A percentile compares a stretch with the other conserved stretches of the same genome.
phyloP scores from a whole-genome alignment of 2,113 vertebrate genomes.

The Narcine bancroftii region DNA sequence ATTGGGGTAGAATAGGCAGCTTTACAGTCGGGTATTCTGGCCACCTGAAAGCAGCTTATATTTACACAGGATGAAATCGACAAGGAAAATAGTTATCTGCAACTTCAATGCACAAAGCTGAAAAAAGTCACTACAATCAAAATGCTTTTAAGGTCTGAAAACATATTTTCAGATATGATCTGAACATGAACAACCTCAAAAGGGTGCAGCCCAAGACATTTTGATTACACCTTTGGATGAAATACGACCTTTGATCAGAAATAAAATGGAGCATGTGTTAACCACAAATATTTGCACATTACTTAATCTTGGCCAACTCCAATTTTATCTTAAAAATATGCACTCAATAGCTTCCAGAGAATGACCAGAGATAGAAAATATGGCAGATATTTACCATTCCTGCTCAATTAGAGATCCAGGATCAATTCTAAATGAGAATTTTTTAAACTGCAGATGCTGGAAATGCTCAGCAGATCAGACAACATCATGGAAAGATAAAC shows the following conservation, averaged over 20 bases:
- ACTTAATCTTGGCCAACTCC: neutral
- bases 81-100: neutral
- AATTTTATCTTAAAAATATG: neutral
- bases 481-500: too few species aligned
- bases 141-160: neutral
- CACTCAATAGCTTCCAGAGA: neutral
- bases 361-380: neutral
- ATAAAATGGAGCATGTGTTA: neutral
- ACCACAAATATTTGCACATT: neutral
- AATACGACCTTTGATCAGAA: neutral
- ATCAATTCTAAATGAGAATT: neutral
- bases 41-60: too few species aligned
- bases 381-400: neutral
- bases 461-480: too few species aligned
- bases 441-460: too few species aligned
- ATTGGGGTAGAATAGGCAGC: too few species aligned
- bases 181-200: neutral
- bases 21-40: too few species aligned
- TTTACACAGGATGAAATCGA: neutral
- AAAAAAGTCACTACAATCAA: neutral
- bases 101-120: too few species aligned
- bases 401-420: too few species aligned
- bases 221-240: neutral
- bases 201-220: neutral
- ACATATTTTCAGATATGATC: neutral